Base-by-base conservation (phyloP, 2,113 vertebrate genomes). In the Eudyptes chrysolophus region DNA sequence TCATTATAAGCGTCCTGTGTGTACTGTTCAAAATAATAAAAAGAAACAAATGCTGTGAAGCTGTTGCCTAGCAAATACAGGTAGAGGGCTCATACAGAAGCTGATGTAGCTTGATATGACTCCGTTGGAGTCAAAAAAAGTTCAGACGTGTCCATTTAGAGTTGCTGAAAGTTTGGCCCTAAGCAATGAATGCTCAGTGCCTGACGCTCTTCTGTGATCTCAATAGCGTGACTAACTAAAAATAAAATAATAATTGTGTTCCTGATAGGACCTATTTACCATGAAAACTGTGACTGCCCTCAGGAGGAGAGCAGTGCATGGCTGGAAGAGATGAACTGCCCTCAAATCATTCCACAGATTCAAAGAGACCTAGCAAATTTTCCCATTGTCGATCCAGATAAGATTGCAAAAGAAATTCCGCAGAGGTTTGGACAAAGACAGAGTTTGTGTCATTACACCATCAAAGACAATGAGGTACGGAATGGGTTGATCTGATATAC, bases 371-470 rank as follows among this genome's bases (percentile, higher is more conserved):
- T 99, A 95, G 98, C 98, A 32, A 83, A 97, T 68, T 99, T 98
- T 84, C 89, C 98, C 8, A 74, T 32, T 26, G 98, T 99, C 10
- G 99, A 99, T 94, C 99, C 98, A 25, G 99, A 99, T 89, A 99
- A 98, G 92, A 99, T 99, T 83, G 98, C 99, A 48, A 74, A 95
- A 89, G 99, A 99, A 98, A 99, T 99, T 93, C 99, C 99, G 2
- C 95, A 98, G 93, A 99, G 99, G 80, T 99, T 99, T 93, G 99
- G 99, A 46, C 99, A 99, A 93, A 98, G 99, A 65, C 99, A 99
- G 92, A 99, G 99, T 93, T 98, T 99, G 80, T 99, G 99, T 86
- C 99, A 99, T 97, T 99, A 99, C 96, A 99, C 99, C n/a, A 92
- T 99, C 92, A 99, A 99, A 98, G 98, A 99, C 95, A 99, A 99